phyloP scores from a whole-genome alignment of 2,888 invertebrate species.

The Epinotia nisella region DNA sequence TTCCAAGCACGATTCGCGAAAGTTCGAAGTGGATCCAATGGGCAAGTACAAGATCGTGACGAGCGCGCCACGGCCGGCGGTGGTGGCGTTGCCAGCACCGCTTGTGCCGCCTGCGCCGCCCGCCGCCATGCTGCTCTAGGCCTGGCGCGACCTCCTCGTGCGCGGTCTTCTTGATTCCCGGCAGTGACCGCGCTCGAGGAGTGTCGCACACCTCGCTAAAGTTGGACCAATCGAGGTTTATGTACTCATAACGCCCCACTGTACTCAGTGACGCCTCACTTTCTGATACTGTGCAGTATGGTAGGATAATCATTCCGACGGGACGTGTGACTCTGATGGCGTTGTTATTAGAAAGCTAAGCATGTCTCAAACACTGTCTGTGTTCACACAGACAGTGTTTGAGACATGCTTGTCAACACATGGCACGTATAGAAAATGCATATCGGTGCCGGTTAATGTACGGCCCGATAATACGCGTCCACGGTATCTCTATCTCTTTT shows the following conservation, averaged over 20 bases:
- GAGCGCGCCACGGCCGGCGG: conserved; percentile 55
- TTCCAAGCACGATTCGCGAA: conserved; percentile 76
- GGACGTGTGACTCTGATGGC: neutral
- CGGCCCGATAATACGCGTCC: too few species aligned
- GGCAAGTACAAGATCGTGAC: conserved; percentile 82
- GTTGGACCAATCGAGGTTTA: conserved; percentile 13
- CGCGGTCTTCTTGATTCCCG: conserved; percentile 75
- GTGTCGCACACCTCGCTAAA: conserved; percentile 63
- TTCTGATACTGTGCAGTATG: conserved; percentile 4
- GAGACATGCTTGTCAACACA: too few species aligned
- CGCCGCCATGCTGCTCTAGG: conserved; percentile 77
- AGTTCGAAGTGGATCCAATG: conserved; percentile 78
- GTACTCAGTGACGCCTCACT: neutral
- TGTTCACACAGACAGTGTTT: too few species aligned
- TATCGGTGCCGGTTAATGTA: too few species aligned
- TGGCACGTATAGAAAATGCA: too few species aligned
- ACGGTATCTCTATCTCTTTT: too few species aligned
- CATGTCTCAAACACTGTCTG: neutral
- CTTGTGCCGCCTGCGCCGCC: conserved; percentile 70
- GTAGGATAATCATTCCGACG: neutral
- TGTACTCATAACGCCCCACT: too few species aligned
- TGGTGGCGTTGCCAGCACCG: conserved; percentile 63
- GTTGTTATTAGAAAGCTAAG: neutral
- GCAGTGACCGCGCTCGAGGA: conserved; percentile 71
- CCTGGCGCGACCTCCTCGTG: conserved; percentile 84